These are phyloP conservation scores for Graphium colonna DNA, from an alignment of 2,888 invertebrate genomes.

Conservation along the genomic window DNA sequence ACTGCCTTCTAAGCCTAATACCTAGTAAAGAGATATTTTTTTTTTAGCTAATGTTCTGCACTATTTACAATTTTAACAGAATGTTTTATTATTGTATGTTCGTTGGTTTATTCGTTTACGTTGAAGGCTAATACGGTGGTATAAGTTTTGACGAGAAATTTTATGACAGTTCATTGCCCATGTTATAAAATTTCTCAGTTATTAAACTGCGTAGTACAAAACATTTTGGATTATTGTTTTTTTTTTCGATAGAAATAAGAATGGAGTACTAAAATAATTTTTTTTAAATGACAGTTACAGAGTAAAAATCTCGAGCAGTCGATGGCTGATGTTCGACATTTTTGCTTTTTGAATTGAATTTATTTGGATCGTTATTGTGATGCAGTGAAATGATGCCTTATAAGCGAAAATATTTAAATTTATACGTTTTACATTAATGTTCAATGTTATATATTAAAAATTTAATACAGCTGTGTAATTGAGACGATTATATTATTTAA, in stretches of 20 bases:
- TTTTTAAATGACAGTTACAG: too few species aligned
- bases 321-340: conserved; percentile 76
- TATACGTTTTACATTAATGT: conserved; percentile 58
- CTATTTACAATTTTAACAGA: background rate
- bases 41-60: conserved; percentile 5
- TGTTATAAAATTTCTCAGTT: conserved; percentile 32
- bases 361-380: conserved; percentile 1
- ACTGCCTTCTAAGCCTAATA: conserved; percentile 36
- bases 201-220: conserved; percentile 23
- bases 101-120: background rate
- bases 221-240: background rate
- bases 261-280: too few species aligned
- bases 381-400: conserved; percentile 52
- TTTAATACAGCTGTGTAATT: conserved; percentile 39
- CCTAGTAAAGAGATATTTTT: background rate
- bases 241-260: too few species aligned
- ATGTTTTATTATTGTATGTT: conserved; percentile 1
- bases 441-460: conserved; percentile 51
- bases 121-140: conserved; percentile 18
- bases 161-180: conserved; percentile 34
- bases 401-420: conserved; percentile 35
- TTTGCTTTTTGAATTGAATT: conserved; percentile 45
- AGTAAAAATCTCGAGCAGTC: conserved; percentile 68
- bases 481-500: conserved; percentile 47
- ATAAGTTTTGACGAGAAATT: conserved; percentile 26